Percentiles rank a stretch among this genome's conserved stretches.
These are phyloP conservation scores for Hirtodrosophila cameraria DNA, from an alignment of 2,888 invertebrate species.

Conservation along the genomic window DNA sequence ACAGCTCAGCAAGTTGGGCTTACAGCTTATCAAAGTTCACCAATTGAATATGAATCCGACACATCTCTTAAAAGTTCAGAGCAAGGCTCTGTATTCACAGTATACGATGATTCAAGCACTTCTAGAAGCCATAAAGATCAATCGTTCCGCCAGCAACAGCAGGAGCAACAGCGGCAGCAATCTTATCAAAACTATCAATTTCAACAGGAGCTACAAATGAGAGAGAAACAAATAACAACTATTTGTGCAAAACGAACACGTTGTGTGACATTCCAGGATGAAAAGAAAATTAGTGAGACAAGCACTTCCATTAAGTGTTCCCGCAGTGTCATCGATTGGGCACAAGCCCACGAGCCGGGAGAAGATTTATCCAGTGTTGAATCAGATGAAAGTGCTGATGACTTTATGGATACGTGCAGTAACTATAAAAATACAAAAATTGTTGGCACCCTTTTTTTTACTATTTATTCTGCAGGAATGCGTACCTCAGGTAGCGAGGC, in stretches of 20 bases:
- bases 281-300: background rate
- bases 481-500: slow-evolving; percentile 54
- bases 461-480: slow-evolving; percentile 24
- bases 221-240: background rate
- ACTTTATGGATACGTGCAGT: slow-evolving; percentile 27
- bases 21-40: too few relatives aligned
- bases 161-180: too few relatives aligned
- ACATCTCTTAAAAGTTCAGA: too few relatives aligned
- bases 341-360: background rate
- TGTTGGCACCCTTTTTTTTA: background rate
- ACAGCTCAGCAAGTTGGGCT: too few relatives aligned
- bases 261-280: slow-evolving; percentile 50
- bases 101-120: background rate
- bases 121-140: background rate
- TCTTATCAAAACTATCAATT: background rate
- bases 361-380: background rate
- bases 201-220: background rate
- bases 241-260: slow-evolving; percentile 16
- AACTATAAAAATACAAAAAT: slow-evolving; percentile 16
- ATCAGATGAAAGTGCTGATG: background rate
- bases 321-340: slow-evolving; percentile 30
- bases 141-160: background rate
- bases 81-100: too few relatives aligned
- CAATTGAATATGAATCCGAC: too few relatives aligned
- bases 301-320: background rate